Percentiles rank a stretch among this genome's conserved stretches.
phyloP scores from a whole-genome alignment of 2,113 vertebrate genomes.

The Choloepus hoffmanni region DNA sequence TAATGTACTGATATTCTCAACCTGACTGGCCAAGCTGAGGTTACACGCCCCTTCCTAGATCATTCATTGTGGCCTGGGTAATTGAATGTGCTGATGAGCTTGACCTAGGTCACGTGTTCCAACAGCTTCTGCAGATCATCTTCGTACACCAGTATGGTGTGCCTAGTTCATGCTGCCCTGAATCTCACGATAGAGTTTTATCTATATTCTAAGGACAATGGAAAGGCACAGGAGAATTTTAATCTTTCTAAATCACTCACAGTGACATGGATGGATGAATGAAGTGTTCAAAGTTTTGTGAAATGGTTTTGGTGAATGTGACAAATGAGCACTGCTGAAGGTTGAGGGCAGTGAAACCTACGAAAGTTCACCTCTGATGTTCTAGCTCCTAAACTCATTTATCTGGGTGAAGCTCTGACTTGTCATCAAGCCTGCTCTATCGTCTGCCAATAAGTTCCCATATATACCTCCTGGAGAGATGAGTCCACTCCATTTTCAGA shows the following conservation, averaged over 20 bases:
- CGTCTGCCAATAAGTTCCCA: background rate
- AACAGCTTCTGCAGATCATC: background rate
- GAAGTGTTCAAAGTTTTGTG: conserved; percentile 70
- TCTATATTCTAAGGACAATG: conserved; percentile 68
- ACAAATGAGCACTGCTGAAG: conserved; percentile 76
- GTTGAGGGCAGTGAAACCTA: conserved; percentile 66
- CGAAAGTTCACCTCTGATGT: conserved; percentile 58
- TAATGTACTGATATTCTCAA: background rate
- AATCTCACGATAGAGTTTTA: conserved; percentile 34
- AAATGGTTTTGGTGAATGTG: conserved; percentile 70
- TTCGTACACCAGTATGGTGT: background rate
- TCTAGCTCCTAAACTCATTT: conserved; percentile 48
- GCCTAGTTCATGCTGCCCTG: background rate
- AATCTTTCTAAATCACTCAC: conserved; percentile 79
- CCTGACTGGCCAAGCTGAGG: background rate
- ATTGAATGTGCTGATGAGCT: background rate
- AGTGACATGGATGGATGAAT: conserved; percentile 78
- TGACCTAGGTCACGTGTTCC: background rate
- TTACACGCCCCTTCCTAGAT: background rate
- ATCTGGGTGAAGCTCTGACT: conserved; percentile 56
- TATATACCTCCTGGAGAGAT: background rate
- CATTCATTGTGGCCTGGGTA: background rate
- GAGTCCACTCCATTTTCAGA: background rate
- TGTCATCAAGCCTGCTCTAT: background rate
- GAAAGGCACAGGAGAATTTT: conserved; percentile 71